A percentile compares a stretch with the other conserved stretches of the same genome.
phyloP scores from a whole-genome alignment of 2,888 invertebrate species.

The Noctuana brunneofusca region DNA sequence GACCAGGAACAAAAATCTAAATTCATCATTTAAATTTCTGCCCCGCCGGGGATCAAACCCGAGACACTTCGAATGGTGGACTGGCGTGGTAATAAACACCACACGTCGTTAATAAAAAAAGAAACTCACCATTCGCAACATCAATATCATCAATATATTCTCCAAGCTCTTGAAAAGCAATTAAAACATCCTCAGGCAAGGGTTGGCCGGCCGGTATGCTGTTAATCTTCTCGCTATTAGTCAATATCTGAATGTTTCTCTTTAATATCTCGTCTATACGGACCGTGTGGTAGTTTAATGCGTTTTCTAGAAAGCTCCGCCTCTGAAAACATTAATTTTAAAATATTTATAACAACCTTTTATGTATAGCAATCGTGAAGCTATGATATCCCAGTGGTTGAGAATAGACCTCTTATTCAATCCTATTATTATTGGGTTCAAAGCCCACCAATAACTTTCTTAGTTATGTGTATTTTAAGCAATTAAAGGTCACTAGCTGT shows the following conservation, averaged over 20 bases:
- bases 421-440: no score
- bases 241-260: constrained; percentile 83
- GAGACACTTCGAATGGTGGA: no score
- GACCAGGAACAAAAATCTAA: no score
- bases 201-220: constrained; percentile 66
- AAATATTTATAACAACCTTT: not conserved
- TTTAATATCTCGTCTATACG: constrained; percentile 87
- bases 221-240: constrained; percentile 72
- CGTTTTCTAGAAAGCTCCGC: constrained; percentile 87
- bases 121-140: constrained; percentile 87
- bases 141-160: constrained; percentile 90
- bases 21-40: no score
- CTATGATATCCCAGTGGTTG: no score
- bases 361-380: no score
- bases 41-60: no score
- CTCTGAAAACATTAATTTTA: constrained; percentile 73
- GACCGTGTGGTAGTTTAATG: constrained; percentile 86
- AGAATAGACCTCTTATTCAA: no score
- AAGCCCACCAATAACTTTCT: no score
- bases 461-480: no score
- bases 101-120: not conserved
- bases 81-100: no score
- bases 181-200: constrained; percentile 81
- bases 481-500: no score
- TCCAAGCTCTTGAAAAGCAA: constrained; percentile 86